Evolutionary conservation across 2,888 invertebrate genomes (phyloP).

Genomic region (Fabriciana adippe): DNA sequence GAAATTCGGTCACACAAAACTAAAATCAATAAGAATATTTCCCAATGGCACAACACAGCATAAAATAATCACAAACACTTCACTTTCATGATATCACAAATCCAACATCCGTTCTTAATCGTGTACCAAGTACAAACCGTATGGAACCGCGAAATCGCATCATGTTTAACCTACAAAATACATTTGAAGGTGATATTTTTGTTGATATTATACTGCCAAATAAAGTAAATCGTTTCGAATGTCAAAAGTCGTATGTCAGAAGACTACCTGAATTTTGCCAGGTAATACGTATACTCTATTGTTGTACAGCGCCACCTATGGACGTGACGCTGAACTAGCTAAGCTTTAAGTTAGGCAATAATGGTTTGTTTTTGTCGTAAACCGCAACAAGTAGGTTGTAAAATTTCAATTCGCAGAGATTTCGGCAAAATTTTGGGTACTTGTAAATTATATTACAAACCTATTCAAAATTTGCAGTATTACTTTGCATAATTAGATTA

Average conservation of each 20-base stretch:
- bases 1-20: constrained; percentile 35
- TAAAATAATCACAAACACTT: constrained; percentile 45
- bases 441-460: no score
- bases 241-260: constrained; percentile 44
- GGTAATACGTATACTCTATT: constrained; percentile 53
- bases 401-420: constrained; percentile 12
- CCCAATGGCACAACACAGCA: constrained; percentile 43
- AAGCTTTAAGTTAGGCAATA: constrained; percentile 3
- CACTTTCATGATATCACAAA: constrained; percentile 48
- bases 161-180: constrained; percentile 82
- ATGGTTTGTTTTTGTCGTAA: constrained; percentile 36
- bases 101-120: constrained; percentile 54
- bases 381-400: constrained; percentile 31
- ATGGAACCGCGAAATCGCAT: constrained; percentile 74
- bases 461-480: no score
- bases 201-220: constrained; percentile 72
- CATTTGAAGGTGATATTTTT: constrained; percentile 82
- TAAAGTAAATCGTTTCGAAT: constrained; percentile 44
- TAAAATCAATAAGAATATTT: constrained; percentile 26
- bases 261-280: constrained; percentile 56
- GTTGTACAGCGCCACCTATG: constrained; percentile 67
- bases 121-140: constrained; percentile 55
- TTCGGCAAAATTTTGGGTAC: background rate
- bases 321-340: constrained; percentile 30
- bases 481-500: no score